Evolutionary conservation across 2,113 vertebrate species (phyloP).

Genomic region (Arvicanthis niloticus): DNA sequence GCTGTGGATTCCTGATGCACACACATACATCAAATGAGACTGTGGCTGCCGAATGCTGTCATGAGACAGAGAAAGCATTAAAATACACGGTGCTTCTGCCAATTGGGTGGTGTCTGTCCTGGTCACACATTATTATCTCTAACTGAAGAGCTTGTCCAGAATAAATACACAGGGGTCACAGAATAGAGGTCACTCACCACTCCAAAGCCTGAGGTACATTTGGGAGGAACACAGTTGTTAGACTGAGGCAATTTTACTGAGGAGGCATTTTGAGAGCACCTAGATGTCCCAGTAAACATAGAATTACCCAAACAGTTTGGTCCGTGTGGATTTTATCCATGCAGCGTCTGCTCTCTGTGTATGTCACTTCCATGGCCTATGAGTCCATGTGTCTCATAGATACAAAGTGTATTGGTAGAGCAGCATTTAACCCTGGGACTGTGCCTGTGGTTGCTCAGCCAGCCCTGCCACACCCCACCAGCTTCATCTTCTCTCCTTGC

Average conservation of each 20-base stretch:
- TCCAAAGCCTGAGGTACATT: neutral
- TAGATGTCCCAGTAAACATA: neutral
- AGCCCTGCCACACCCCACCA: accelerated
- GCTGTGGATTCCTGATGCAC: constrained; percentile 3
- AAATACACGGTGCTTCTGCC: neutral
- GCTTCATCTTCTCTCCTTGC: neutral
- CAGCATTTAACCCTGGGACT: neutral
- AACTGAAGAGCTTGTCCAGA: neutral
- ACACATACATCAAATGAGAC: constrained; percentile 20
- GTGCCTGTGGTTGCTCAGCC: accelerated
- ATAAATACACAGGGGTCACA: neutral
- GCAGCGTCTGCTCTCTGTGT: neutral
- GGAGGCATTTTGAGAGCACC: neutral
- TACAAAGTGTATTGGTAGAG: neutral
- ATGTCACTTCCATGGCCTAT: neutral
- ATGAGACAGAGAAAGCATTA: neutral
- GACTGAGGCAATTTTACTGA: constrained; percentile 29
- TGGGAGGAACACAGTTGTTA: constrained; percentile 3
- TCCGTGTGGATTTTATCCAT: neutral
- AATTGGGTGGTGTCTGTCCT: neutral
- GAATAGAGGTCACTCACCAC: neutral
- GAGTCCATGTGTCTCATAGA: neutral
- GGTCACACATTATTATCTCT: neutral
- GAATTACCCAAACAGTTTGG: neutral
- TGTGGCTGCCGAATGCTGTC: neutral